Evolutionary conservation across 2,888 invertebrate genomes (phyloP).

Genomic region (Watsonalla cultraria): DNA sequence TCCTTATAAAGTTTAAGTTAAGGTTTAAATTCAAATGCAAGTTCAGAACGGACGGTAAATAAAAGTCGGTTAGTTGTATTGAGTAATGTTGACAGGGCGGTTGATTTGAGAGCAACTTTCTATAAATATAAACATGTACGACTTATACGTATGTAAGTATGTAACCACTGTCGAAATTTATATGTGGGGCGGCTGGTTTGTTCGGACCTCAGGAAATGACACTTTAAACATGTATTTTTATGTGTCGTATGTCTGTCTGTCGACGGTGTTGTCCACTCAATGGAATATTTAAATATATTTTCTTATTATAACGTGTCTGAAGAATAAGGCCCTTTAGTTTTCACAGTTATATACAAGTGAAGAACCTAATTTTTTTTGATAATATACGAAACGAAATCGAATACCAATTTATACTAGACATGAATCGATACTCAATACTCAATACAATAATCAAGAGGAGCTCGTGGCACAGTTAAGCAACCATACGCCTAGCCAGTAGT

Average conservation of each 20-base stretch:
- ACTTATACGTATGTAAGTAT: constrained; percentile 37
- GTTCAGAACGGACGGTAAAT: constrained; percentile 15
- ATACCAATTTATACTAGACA: no score
- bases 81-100: constrained; percentile 61
- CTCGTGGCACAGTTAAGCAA: no score
- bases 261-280: not conserved
- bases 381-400: no score
- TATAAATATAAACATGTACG: constrained; percentile 60
- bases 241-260: not conserved
- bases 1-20: constrained; percentile 6
- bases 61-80: constrained; percentile 31
- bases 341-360: no score
- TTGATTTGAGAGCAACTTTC: constrained; percentile 71
- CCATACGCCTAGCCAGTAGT: no score
- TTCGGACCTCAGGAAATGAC: not conserved
- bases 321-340: no score
- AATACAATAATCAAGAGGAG: no score
- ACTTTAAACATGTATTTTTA: constrained; percentile 12
- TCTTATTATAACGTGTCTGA: no score
- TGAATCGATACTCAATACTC: no score
- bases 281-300: not conserved
- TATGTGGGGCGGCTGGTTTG: constrained; percentile 20
- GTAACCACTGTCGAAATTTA: constrained; percentile 51
- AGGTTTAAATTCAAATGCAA: constrained; percentile 7
- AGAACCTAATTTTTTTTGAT: no score